A percentile compares a stretch with the other conserved stretches of the same genome.
Conservation (phyloP, 2,797 vertebrate species). For the Schizopygopsis malacanthus region DNA sequence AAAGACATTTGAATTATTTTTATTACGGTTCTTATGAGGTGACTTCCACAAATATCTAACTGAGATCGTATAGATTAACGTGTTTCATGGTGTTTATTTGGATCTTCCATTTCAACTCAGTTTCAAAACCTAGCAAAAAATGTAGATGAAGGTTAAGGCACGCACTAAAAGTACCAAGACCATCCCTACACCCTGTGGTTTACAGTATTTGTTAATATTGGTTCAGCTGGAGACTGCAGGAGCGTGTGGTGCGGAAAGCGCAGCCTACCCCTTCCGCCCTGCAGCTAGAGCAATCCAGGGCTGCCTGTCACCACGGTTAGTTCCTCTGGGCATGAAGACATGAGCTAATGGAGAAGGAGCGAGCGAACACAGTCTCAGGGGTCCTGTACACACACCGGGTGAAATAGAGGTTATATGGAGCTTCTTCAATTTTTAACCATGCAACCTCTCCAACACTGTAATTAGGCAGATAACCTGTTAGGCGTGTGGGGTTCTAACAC, state of each 20-base stretch:
- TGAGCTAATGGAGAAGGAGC: slow-evolving; percentile 84
- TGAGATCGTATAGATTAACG: background rate
- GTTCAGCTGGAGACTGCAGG: slow-evolving; percentile 46
- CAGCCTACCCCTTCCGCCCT: slow-evolving; percentile 72
- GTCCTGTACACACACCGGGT: slow-evolving; percentile 85
- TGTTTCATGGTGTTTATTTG: slow-evolving; percentile 12
- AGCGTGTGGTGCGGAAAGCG: slow-evolving; percentile 37
- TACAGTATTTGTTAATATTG: slow-evolving; percentile 52
- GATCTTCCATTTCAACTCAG: background rate
- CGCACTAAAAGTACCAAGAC: slow-evolving; percentile 3
- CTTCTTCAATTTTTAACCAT: slow-evolving; percentile 92
- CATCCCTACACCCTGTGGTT: slow-evolving; percentile 40
- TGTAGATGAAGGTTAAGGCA: slow-evolving; percentile 19
- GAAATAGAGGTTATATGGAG: slow-evolving; percentile 94
- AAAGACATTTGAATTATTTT: background rate
- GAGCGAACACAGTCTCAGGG: slow-evolving; percentile 80
- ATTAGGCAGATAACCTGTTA: slow-evolving; percentile 99
- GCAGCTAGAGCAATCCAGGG: slow-evolving; percentile 64
- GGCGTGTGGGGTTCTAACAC: slow-evolving; percentile 87
- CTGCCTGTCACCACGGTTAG: slow-evolving; percentile 69
- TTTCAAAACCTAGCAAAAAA: background rate
- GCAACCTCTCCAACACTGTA: slow-evolving; percentile 89
- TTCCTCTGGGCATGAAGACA: slow-evolving; percentile 84
- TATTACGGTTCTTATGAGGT: background rate
- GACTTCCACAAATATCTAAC: slow-evolving; percentile 16